Evolutionary conservation across 2,113 vertebrate genomes (phyloP).

Genomic region (Sarotherodon lohbergeri): DNA sequence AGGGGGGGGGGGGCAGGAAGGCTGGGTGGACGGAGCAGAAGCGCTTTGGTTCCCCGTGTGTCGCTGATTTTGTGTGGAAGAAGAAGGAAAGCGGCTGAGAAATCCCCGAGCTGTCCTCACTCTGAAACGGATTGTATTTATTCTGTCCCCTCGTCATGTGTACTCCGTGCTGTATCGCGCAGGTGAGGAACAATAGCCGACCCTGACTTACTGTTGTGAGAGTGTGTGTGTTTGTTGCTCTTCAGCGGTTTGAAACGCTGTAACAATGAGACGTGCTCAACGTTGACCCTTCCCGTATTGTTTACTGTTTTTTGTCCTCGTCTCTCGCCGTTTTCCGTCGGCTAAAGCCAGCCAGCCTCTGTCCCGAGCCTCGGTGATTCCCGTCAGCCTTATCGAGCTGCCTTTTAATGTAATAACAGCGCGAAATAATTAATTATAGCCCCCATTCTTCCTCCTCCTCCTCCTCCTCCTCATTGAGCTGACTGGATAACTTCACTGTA

Average conservation of each 20-base stretch:
- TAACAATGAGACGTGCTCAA: not conserved
- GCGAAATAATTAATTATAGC: not conserved
- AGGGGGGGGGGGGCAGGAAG: not conserved
- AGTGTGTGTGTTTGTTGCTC: not conserved
- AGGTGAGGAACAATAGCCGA: conserved; percentile 60
- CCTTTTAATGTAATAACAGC: not conserved
- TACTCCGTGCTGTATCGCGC: conserved; percentile 65
- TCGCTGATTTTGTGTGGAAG: conserved; percentile 1
- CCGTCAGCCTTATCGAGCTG: not conserved
- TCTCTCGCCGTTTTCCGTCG: not conserved
- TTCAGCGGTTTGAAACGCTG: not conserved
- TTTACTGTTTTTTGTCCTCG: not conserved
- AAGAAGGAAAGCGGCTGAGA: not conserved
- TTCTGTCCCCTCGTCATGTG: conserved; percentile 44
- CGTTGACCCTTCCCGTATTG: not conserved
- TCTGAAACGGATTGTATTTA: not conserved
- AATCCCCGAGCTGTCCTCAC: not conserved
- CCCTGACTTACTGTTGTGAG: not conserved
- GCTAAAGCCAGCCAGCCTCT: not conserved
- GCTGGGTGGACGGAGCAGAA: not conserved
- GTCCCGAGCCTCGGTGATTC: not conserved
- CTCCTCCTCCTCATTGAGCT: not conserved
- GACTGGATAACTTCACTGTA: not conserved
- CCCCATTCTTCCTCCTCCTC: not conserved
- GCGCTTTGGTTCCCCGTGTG: conserved; percentile 5